These are phyloP conservation scores for Aplidium turbinatum DNA, from an alignment of 23 tunicate genomes.

Conservation along the genomic window DNA sequence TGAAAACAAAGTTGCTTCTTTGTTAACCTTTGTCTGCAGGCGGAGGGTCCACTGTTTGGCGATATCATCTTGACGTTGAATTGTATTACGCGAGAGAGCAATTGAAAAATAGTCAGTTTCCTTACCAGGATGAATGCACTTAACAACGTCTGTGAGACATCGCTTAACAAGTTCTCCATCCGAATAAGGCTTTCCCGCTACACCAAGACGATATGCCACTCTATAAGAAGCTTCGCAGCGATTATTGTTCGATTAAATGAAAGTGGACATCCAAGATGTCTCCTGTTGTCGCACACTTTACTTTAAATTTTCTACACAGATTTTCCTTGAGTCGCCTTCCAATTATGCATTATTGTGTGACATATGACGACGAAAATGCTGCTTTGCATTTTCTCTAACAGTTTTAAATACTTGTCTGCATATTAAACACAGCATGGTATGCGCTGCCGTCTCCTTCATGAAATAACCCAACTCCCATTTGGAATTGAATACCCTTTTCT, in stretches of 20 bases:
- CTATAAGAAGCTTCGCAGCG: constrained; percentile 44
- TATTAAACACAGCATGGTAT: constrained; percentile 33
- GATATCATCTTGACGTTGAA: constrained; percentile 42
- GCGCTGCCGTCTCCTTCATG: constrained; percentile 40
- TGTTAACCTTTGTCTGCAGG: constrained; percentile 30
- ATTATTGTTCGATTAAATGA: constrained; percentile 23
- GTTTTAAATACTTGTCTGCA: constrained; percentile 29
- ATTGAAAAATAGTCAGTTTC: constrained; percentile 30
- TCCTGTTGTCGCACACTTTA: constrained; percentile 39
- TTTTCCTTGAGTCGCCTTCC: constrained; percentile 23
- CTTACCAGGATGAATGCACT: constrained; percentile 51
- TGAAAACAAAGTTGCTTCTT: constrained; percentile 36
- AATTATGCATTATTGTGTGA: constrained; percentile 12
- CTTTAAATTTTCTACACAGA: constrained; percentile 37
- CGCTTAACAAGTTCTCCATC: too few relatives aligned
- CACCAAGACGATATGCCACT: constrained; percentile 57
- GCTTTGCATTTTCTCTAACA: constrained; percentile 28
- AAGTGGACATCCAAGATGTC: constrained; percentile 34
- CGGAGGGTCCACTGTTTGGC: constrained; percentile 22
- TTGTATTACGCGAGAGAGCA: constrained; percentile 34
- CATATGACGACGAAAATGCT: constrained; percentile 29
- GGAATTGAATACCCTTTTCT: constrained; percentile 30
- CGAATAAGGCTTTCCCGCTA: too few relatives aligned
- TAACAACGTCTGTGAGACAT: constrained; percentile 32
- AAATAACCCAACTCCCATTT: constrained; percentile 45